These are phyloP conservation scores for Sylvia atricapilla DNA, from an alignment of 2,113 vertebrate species.

Conservation along the genomic window DNA sequence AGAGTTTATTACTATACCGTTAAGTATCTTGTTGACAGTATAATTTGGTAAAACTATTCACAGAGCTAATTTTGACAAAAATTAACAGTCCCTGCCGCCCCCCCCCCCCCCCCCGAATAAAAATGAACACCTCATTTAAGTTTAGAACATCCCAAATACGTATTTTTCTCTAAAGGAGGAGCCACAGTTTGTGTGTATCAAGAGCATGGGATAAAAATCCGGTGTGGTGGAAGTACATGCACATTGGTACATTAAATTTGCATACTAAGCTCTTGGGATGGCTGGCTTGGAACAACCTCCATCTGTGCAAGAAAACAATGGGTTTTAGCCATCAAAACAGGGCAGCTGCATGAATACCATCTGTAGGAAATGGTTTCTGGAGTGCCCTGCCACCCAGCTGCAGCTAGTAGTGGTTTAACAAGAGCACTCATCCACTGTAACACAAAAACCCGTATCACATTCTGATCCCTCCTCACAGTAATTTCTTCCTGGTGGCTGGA, in stretches of 20 bases:
- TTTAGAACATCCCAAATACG: not conserved
- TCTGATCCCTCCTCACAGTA: not conserved
- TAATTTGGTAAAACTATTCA: not conserved
- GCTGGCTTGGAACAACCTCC: not conserved
- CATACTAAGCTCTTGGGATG: no score
- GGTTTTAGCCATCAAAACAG: not conserved
- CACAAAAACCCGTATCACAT: not conserved
- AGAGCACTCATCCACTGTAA: fast-evolving
- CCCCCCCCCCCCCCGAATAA: not conserved
- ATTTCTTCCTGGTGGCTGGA: not conserved
- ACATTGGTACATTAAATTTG: not conserved
- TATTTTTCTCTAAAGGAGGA: not conserved
- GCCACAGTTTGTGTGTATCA: not conserved
- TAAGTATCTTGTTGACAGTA: not conserved
- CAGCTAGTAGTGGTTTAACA: not conserved
- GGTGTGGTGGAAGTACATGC: not conserved
- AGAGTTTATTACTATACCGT: not conserved
- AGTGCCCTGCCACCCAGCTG: not conserved
- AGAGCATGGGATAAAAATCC: not conserved
- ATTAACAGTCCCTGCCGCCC: fast-evolving
- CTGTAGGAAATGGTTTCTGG: not conserved
- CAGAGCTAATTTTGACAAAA: not conserved
- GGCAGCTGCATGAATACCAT: not conserved
- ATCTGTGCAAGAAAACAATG: not conserved
- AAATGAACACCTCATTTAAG: not conserved